Conservation (phyloP, 2,113 vertebrate species). For the Dicaeum eximium region DNA sequence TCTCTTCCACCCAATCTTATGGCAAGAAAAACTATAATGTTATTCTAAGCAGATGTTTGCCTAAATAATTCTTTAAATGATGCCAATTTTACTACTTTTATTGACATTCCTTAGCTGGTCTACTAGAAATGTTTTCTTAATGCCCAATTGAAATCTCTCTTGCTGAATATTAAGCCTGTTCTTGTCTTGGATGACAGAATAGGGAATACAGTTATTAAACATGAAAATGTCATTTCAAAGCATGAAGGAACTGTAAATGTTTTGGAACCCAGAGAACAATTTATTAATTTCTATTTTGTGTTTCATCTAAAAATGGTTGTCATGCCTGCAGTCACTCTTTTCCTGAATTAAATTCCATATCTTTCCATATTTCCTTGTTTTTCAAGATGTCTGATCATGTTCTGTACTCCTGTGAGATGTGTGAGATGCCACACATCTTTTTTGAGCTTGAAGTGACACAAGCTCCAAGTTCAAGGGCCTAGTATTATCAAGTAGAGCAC, state of each 20-base stretch:
- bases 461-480: not conserved
- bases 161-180: not conserved
- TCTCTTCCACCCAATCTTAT: not conserved
- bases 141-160: not conserved
- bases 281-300: not conserved
- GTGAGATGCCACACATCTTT: not conserved
- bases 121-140: conserved; percentile 18
- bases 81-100: not conserved
- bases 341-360: not conserved
- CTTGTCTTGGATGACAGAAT: not conserved
- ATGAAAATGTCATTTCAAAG: not conserved
- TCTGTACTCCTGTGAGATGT: not conserved
- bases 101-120: not conserved
- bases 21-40: not conserved
- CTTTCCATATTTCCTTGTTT: not conserved
- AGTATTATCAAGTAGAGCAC: not conserved
- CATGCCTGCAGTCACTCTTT: not conserved
- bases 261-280: not conserved
- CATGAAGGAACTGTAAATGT: not conserved
- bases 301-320: not conserved
- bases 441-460: not conserved
- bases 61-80: conserved; percentile 32
- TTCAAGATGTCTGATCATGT: not conserved
- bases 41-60: conserved; percentile 12
- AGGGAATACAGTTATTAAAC: not conserved